Percentiles rank a stretch among this genome's conserved stretches.
These are phyloP conservation scores for Noctuana brunneofusca DNA, from an alignment of 2,888 invertebrate species.

Conservation along the genomic window DNA sequence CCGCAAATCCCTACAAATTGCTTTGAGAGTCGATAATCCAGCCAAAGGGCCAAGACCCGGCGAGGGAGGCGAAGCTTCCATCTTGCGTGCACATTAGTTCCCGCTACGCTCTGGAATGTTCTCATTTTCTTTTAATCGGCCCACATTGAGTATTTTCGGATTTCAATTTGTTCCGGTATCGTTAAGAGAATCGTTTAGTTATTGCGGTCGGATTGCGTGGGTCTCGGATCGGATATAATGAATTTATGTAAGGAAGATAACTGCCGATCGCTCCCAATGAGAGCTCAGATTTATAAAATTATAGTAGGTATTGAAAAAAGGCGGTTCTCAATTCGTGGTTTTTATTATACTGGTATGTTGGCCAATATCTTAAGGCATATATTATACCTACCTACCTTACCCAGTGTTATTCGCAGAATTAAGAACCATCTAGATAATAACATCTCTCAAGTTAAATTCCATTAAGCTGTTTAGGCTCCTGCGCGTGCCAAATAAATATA, in stretches of 20 bases:
- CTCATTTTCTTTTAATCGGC: slow-evolving; percentile 66
- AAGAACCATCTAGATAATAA: too few relatives aligned
- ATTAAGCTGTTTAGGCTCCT: too few relatives aligned
- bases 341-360: too few relatives aligned
- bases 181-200: slow-evolving; percentile 48
- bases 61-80: slow-evolving; percentile 42
- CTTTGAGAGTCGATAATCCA: slow-evolving; percentile 68
- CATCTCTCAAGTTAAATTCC: too few relatives aligned
- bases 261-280: slow-evolving; percentile 7
- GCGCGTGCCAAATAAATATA: too few relatives aligned
- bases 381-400: too few relatives aligned
- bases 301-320: too few relatives aligned
- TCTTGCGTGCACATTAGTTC: slow-evolving; percentile 56
- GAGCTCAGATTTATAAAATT: too few relatives aligned
- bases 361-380: too few relatives aligned
- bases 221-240: slow-evolving; percentile 25
- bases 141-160: slow-evolving; percentile 56
- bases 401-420: too few relatives aligned
- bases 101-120: slow-evolving; percentile 61
- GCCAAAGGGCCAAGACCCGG: slow-evolving; percentile 49
- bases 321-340: too few relatives aligned
- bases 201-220: slow-evolving; percentile 43
- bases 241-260: slow-evolving; percentile 18
- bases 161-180: slow-evolving; percentile 55
- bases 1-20: slow-evolving; percentile 76